Percentiles rank a stretch among this genome's conserved stretches.
These are phyloP conservation scores for Aphrophora alni DNA, from an alignment of 2,888 invertebrate genomes.

Conservation along the genomic window DNA sequence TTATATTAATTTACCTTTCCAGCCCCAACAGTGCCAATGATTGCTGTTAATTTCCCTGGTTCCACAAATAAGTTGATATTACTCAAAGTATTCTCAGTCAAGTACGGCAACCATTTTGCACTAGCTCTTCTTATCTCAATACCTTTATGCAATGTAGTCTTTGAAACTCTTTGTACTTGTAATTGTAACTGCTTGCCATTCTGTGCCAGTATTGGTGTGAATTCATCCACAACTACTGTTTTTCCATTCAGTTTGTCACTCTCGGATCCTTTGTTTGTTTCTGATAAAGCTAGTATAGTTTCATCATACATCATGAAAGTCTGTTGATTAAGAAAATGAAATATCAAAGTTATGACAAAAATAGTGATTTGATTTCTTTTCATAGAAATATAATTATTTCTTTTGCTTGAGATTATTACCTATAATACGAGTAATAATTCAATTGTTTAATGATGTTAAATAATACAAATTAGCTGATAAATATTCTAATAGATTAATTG, in stretches of 20 bases:
- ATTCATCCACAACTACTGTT: not conserved
- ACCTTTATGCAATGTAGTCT: slow-evolving; percentile 54
- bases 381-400: no score
- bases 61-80: slow-evolving; percentile 62
- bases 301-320: slow-evolving; percentile 59
- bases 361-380: no score
- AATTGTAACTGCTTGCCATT: not conserved
- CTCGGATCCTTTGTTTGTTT: slow-evolving; percentile 33
- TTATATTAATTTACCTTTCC: slow-evolving; percentile 69
- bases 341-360: no score
- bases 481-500: no score
- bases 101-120: slow-evolving; percentile 62
- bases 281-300: no score
- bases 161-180: not conserved
- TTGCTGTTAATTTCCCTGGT: slow-evolving; percentile 69
- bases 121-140: slow-evolving; percentile 57
- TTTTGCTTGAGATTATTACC: no score
- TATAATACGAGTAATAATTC: no score
- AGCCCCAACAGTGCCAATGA: slow-evolving; percentile 77
- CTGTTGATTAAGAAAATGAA: slow-evolving; percentile 54
- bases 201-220: not conserved
- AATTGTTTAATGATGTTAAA: no score
- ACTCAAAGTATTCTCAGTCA: slow-evolving; percentile 61
- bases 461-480: no score
- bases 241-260: slow-evolving; percentile 29